Evolutionary conservation across 2,888 invertebrate species (phyloP), one percentile per base, ranked within the genome.

Genomic region (Drosophila birchii): DNA sequence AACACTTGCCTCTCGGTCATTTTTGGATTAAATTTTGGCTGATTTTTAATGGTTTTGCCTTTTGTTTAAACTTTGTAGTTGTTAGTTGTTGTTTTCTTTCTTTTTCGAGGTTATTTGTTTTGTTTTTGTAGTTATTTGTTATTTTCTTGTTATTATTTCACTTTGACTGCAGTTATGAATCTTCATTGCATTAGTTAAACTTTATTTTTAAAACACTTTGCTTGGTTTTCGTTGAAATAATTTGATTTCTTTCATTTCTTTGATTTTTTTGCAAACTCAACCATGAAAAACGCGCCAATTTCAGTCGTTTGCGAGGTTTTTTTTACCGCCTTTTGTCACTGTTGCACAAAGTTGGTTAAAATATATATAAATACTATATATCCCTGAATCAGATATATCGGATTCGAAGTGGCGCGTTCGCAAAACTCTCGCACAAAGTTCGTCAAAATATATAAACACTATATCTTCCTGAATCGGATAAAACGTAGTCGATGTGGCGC

Each of bases 221-320:
- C 5, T 45, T 58, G 4, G 20, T 11, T 32, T 55, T 32, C n/a
- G 4, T 23, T 41, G 12, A 3, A 23, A n/a, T 14, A 49, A 29
- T 38, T 20, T 0, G 11, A 38, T 60, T 60, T 56, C 1, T 41
- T 56, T 14, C 5, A n/a, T 23, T 60, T 41, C 1, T 41, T 56
- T 14, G 7, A n/a, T 23, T 60, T 41, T 41, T 41, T 16, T 4
- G 9, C 6, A 54, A 41, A 39, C 16, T 23, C 14, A 55, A 41
- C 39, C 41, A 20, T 14, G n/a, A 79, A 75, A 80, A 70, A 76
- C 82, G 78, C 87, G 87, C 84, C 87, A 81, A 85, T 84, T 81
- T 57, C 68, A 74, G 69, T 68, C 68, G 77, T 34, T 20, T 32
- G 5, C 11, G 34, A 9, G 18, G 18, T 18, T 32, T n/a, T 41